These are phyloP conservation scores for Pseudopipra pipra DNA, from an alignment of 2,113 vertebrate genomes.

Conservation along the genomic window DNA sequence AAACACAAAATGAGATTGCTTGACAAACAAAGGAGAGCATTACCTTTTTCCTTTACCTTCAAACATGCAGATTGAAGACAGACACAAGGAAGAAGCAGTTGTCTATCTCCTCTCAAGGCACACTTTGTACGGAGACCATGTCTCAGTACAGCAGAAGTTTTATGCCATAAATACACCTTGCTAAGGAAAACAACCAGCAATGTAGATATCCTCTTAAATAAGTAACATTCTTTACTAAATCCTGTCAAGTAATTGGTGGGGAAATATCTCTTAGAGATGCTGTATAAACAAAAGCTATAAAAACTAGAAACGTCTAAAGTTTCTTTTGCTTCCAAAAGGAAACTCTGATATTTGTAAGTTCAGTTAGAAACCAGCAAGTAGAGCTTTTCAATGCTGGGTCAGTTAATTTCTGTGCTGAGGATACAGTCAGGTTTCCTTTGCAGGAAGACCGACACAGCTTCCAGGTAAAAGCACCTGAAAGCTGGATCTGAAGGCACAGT, in stretches of 20 bases:
- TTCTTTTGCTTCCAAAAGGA: neutral
- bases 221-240: neutral
- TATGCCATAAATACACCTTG: neutral
- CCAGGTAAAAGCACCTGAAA: neutral
- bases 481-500: neutral
- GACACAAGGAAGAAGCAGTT: neutral
- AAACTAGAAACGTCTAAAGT: neutral
- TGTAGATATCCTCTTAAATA: neutral
- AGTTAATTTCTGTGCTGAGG: neutral
- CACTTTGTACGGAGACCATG: accelerated
- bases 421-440: neutral
- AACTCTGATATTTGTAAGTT: neutral
- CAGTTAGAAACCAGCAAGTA: neutral
- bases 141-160: neutral
- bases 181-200: neutral
- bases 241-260: neutral
- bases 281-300: neutral
- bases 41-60: neutral
- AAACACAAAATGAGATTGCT: neutral
- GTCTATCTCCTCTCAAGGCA: neutral
- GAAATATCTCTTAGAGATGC: neutral
- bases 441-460: neutral
- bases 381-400: neutral
- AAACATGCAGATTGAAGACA: neutral
- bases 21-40: neutral